Evolutionary conservation across 2,888 invertebrate genomes (phyloP), one percentile per base, ranked within the genome.

Genomic region (Aleiodes alternator): DNA sequence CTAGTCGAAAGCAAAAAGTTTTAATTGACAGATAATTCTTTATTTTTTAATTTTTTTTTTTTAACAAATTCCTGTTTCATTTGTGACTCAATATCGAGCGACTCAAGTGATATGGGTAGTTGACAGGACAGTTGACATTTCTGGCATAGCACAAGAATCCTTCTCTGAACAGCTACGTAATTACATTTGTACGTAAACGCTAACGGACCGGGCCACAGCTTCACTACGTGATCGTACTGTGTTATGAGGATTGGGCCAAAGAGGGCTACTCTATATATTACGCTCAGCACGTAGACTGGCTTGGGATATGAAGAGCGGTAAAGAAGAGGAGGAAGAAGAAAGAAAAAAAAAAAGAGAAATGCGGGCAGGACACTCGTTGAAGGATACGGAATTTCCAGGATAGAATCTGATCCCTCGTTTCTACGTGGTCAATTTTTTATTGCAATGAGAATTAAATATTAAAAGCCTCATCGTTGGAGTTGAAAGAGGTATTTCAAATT

Each of bases 131-230:
- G 38, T 43, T 64, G 64, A 64, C 64, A 64, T 48, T 43, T 64
- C 16, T 43, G 64, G 43, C 64, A 64, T 64, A 9, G 43, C 11
- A 43, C 23, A 48, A 48, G 43, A 64, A 48, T 64, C 64, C 64
- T 43, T 16, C 64, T 43, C 48, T 64, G 38, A 64, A 48, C 64
- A 73, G 16, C 43, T 34, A 68, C 50, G 66, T 57, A 68, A 68
- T 72, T 75, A 68, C 57, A 51, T 66, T 75, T 68, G 57, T 66
- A 70, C 68, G 31, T 66, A 75, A 64, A 72, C 64, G 56, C 68
- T 56, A 48, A 71, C 66, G 50, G 50, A 68, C 56, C 57, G 48
- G 16, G 43, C 29, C 50, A 68, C 66, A 51, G 38, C 57, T 50
- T 55, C 31, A 16, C 48, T 75, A 75, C 75, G 71, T 71, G 59